Conservation (phyloP, 2,797 vertebrate species). For the Pogoniulus pusillus region DNA sequence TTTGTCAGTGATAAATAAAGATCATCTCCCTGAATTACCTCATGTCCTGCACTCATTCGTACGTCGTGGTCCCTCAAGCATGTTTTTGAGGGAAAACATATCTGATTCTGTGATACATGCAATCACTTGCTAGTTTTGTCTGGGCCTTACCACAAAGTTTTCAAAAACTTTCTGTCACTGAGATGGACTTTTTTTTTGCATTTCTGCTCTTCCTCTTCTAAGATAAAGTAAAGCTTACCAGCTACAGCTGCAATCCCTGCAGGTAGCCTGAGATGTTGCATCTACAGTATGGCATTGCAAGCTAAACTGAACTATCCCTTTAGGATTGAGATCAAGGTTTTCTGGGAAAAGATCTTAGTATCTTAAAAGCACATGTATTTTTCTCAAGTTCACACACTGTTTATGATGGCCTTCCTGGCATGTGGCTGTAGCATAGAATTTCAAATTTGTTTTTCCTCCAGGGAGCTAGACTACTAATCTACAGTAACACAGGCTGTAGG, state of each 20-base stretch:
- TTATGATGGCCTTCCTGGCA: constrained; percentile 14
- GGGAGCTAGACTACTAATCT: constrained; percentile 63
- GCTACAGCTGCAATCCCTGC: not conserved
- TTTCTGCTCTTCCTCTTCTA: not conserved
- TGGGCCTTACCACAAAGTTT: not conserved
- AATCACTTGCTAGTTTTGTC: not conserved
- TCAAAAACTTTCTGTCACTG: not conserved
- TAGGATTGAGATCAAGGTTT: not conserved
- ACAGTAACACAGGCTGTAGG: constrained; percentile 52
- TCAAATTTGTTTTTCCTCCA: constrained; percentile 64
- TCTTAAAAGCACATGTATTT: not conserved
- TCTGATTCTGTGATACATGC: not conserved
- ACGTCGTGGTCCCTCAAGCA: fast-evolving
- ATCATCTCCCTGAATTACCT: not conserved
- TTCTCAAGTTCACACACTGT: not conserved
- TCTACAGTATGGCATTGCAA: not conserved
- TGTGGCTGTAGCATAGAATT: not conserved
- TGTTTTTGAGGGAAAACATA: not conserved
- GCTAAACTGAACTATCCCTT: not conserved
- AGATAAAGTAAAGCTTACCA: not conserved
- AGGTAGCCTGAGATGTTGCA: not conserved
- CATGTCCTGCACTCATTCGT: not conserved
- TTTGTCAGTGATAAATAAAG: not conserved
- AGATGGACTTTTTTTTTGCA: not conserved
- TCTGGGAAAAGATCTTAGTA: not conserved